A percentile compares a stretch with the other conserved stretches of the same genome.
Conservation (phyloP, 1,140 invertebrate species). For the Hormaphis cornu region DNA sequence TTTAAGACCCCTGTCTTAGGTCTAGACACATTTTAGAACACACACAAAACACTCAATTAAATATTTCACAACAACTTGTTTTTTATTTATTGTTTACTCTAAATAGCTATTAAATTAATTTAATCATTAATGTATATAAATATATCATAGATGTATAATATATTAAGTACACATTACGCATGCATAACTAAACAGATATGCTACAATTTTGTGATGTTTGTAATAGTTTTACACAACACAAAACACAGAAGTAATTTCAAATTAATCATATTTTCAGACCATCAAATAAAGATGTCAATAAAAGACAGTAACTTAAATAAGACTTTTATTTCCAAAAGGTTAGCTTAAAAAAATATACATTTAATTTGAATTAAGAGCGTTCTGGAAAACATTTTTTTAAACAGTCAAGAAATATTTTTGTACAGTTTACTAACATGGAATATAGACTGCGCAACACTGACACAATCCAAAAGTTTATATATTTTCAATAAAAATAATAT, state of each 20-base stretch:
- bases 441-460: neutral
- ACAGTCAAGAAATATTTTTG: neutral
- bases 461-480: neutral
- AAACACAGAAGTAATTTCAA: neutral
- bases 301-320: neutral
- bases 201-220: constrained; percentile 12
- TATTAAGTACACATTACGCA: too few relatives aligned
- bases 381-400: neutral
- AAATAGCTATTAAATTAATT: constrained; percentile 14
- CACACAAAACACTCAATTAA: neutral
- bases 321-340: neutral
- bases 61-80: constrained; percentile 7
- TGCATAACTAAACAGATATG: constrained; percentile 18
- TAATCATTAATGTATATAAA: constrained; percentile 12
- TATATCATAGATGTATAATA: constrained; percentile 18
- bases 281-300: constrained; percentile 3
- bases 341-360: constrained; percentile 23
- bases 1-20: neutral
- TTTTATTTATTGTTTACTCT: constrained; percentile 15
- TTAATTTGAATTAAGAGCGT: constrained; percentile 12
- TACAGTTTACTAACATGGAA: neutral
- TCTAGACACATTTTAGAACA: neutral
- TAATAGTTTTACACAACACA: neutral
- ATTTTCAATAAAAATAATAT: neutral
- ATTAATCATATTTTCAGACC: constrained; percentile 3